Percentiles rank a stretch among this genome's conserved stretches.
phyloP scores from a whole-genome alignment of 2,113 vertebrate genomes.

The Acanthochromis polyacanthus region DNA sequence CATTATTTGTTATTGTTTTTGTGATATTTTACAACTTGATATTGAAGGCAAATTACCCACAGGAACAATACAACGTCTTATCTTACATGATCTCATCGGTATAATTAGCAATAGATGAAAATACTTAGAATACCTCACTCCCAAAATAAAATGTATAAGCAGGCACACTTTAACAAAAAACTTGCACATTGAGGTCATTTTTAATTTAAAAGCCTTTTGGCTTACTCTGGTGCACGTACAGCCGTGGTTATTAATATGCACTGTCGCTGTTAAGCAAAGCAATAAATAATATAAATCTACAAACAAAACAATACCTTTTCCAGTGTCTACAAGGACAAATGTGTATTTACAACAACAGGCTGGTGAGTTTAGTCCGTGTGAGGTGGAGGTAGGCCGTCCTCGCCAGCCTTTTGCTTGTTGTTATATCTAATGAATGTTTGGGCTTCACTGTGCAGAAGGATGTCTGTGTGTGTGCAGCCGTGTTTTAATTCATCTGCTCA shows the following conservation, averaged over 20 bases:
- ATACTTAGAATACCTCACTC: neutral
- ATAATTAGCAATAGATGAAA: neutral
- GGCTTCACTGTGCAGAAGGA: no score
- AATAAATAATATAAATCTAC: neutral
- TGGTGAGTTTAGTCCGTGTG: neutral
- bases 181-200: neutral
- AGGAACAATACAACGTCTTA: neutral
- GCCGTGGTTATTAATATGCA: neutral
- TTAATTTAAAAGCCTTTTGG: constrained; percentile 1
- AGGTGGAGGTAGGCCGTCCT: no score
- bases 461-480: no score
- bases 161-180: neutral
- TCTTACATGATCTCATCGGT: neutral
- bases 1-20: no score
- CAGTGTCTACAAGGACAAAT: neutral
- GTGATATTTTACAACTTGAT: no score
- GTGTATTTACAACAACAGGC: neutral
- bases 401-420: no score
- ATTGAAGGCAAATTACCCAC: no score
- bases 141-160: neutral
- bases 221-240: neutral
- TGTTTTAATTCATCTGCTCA: no score
- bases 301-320: neutral
- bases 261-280: neutral
- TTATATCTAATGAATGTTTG: no score